Percentiles rank a stretch among this genome's conserved stretches.
Evolutionary conservation across 2,113 vertebrate genomes (phyloP).

Genomic region (Antechinus stuartii): DNA sequence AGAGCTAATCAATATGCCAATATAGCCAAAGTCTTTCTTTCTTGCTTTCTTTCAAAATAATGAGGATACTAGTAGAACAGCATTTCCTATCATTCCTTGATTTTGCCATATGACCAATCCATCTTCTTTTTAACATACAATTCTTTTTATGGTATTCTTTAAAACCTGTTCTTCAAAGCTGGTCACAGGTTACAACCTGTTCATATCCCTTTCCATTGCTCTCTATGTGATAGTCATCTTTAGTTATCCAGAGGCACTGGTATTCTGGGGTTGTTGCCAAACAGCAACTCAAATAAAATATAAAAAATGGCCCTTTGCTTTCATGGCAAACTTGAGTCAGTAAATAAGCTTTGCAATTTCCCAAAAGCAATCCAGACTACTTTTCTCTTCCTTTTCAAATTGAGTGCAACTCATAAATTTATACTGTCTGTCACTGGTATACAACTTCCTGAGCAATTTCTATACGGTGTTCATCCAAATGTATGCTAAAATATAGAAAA

Average conservation of each 20-base stretch:
- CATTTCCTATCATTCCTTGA: background rate
- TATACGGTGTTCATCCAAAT: background rate
- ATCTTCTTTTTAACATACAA: background rate
- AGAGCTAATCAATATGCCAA: background rate
- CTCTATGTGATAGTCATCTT: background rate
- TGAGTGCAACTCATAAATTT: background rate
- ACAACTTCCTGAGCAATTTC: background rate
- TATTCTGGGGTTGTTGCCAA: background rate
- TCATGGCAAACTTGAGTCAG: background rate
- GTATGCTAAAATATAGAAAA: background rate
- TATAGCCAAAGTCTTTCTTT: background rate
- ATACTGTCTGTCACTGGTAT: background rate
- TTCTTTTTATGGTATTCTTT: background rate
- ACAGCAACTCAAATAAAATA: background rate
- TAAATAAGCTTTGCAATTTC: background rate
- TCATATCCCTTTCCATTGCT: background rate
- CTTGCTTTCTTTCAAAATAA: background rate
- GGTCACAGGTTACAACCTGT: background rate
- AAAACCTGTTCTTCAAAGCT: background rate
- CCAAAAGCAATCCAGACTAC: background rate
- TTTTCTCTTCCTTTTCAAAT: background rate
- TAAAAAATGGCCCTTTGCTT: background rate
- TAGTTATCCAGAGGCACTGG: no score
- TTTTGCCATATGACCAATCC: background rate
- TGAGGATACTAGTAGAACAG: background rate